Evolutionary conservation across 2,888 invertebrate species (phyloP).

Genomic region (Crossocerus cetratus): DNA sequence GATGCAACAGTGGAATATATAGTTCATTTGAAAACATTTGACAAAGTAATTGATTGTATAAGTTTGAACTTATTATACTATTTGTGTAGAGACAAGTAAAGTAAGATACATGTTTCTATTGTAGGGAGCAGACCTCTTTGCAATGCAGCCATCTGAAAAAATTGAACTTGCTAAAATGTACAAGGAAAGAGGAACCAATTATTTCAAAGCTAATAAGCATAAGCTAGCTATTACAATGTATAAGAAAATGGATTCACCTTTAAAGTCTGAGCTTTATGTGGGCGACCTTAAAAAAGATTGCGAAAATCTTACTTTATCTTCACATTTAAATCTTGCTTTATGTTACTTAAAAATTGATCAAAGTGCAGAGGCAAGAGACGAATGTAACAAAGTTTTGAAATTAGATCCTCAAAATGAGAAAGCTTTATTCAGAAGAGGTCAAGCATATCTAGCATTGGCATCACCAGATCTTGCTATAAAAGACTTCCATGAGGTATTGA

Average conservation of each 20-base stretch:
- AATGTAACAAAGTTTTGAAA: conserved; percentile 88
- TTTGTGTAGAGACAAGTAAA: conserved; percentile 5
- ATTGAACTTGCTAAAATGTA: conserved; percentile 88
- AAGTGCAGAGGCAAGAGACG: conserved; percentile 83
- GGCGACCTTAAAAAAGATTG: conserved; percentile 76
- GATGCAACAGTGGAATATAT: conserved; percentile 88
- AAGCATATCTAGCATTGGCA: conserved; percentile 85
- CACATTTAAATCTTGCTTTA: conserved; percentile 89
- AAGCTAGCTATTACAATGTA: conserved; percentile 92
- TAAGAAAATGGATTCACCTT: conserved; percentile 83
- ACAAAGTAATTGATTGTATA: conserved; percentile 80
- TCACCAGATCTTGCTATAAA: conserved; percentile 87
- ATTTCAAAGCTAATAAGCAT: conserved; percentile 89
- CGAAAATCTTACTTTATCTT: conserved; percentile 82
- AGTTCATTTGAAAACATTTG: conserved; percentile 90
- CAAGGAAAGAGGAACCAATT: conserved; percentile 94
- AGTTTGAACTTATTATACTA: conserved; percentile 7
- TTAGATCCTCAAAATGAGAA: conserved; percentile 89
- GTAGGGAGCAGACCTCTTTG: conserved; percentile 88
- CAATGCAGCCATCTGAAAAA: conserved; percentile 87
- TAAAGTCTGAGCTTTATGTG: conserved; percentile 76
- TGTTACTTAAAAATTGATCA: conserved; percentile 88
- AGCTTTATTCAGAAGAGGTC: conserved; percentile 92
- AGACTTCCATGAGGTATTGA: conserved; percentile 87
- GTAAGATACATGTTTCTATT: conserved; percentile 29